Evolutionary conservation across 35 echinoderm and acorn worm genomes (phyloP).

Genomic region (Holothuria glaberrima): DNA sequence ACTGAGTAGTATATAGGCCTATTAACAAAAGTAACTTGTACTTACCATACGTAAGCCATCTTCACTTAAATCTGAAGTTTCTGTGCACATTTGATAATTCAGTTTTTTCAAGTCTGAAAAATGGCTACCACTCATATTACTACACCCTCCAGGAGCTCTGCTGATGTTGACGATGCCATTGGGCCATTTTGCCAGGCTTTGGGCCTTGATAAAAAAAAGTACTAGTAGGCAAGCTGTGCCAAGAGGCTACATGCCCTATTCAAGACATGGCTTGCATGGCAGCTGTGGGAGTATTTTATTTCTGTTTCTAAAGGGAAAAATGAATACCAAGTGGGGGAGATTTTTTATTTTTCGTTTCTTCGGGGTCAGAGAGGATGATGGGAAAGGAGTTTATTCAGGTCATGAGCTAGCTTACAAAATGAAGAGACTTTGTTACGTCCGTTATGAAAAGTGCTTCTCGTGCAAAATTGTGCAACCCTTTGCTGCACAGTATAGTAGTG

Average conservation of each 20-base stretch:
- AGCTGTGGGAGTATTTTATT: conserved; percentile 4
- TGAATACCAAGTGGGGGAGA: not conserved
- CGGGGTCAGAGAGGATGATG: not conserved
- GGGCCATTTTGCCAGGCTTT: not conserved
- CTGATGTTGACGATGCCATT: not conserved
- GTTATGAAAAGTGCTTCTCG: not conserved
- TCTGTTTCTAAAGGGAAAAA: not conserved
- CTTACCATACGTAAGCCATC: not conserved
- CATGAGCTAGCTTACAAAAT: not conserved
- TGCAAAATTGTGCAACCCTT: no score
- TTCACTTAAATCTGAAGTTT: no score
- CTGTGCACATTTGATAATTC: not conserved
- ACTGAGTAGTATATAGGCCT: no score
- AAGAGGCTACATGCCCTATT: not conserved
- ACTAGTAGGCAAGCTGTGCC: not conserved
- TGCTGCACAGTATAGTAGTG: no score
- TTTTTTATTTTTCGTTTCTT: not conserved
- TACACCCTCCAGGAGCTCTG: not conserved
- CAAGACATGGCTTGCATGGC: not conserved
- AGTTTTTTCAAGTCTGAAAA: not conserved
- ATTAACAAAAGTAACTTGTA: no score
- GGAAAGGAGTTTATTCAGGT: conserved; percentile 6
- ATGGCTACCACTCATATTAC: not conserved
- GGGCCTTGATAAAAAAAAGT: conserved; percentile 10
- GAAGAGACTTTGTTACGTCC: not conserved